phyloP scores from a whole-genome alignment of 2,797 vertebrate genomes.

The Clarias platycephalus region DNA sequence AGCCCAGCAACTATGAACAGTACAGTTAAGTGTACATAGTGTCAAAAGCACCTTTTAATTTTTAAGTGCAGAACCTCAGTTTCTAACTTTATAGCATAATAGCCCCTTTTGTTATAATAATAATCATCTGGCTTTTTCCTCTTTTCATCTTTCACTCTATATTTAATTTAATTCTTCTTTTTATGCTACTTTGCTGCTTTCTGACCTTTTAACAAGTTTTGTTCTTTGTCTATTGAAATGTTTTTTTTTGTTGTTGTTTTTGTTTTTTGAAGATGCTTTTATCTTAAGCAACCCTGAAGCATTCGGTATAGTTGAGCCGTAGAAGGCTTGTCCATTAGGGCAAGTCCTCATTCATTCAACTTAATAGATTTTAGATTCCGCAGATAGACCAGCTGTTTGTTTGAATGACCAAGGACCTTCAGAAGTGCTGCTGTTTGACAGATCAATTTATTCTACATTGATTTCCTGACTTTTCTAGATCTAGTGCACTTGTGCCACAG shows the following conservation, averaged over 20 bases:
- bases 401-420: not conserved
- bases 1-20: not conserved
- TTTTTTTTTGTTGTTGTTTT: not conserved
- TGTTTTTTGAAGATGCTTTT: constrained; percentile 7
- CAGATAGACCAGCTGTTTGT: not conserved
- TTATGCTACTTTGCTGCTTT: not conserved
- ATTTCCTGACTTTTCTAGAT: not conserved
- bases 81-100: not conserved
- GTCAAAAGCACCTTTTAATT: not conserved
- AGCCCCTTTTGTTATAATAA: not conserved
- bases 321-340: not conserved
- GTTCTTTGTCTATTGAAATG: not conserved
- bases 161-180: not conserved
- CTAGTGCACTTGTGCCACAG: not conserved
- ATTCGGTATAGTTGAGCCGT: not conserved
- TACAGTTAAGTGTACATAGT: not conserved
- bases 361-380: not conserved
- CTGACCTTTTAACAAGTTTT: not conserved
- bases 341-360: not conserved
- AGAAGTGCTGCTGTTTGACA: not conserved
- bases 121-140: not conserved
- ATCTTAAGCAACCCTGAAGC: constrained; percentile 2
- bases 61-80: not conserved
- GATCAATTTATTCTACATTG: not conserved
- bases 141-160: not conserved